Evolutionary conservation across 1,140 invertebrate genomes (phyloP), one percentile per base, ranked within the genome.

Genomic region (Calliphora vicina): DNA sequence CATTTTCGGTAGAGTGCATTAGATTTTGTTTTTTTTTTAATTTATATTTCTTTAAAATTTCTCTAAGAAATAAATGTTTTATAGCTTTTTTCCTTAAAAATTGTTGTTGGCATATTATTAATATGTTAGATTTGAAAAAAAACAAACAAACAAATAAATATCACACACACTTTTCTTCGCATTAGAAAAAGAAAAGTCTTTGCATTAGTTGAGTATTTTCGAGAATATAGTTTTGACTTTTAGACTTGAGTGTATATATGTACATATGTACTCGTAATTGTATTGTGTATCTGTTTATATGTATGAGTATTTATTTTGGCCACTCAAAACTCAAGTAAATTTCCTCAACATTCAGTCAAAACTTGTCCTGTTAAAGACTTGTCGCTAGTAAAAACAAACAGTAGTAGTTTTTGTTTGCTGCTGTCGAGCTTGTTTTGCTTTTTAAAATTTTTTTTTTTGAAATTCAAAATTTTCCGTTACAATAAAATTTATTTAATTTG

Each of bases 291-390:
- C 6, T 2, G 35, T 35, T 35, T 1, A 8, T 74, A 17, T 74
- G 72, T 74, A n/a, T 29, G 1, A 15, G 71, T 73, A 15, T 26
- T 25, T 73, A 15, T 74, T 74, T n/a, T 26, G 72, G 72, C 29
- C 74, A 78, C 74, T 78, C 74, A 78, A 78, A 78, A 78, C 42
- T 78, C 74, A 78, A 78, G 74, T 45, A 42, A 43, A 23, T 78
- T 78, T 78, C 20, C n/a, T 43, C n/a, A 35, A 78, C 35, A 78
- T 43, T 78, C 74, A 78, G 35, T 78, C 74, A 78, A 78, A 78
- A 78, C 17, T 78, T 78, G 74, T 78, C 74, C 74, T 78, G 74
- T 78, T 78, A 43, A 23, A 78, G n/a, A 78, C 74, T 78, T 78
- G 74, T 78, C 74, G 61, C 9, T 67, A 23, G 61, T 23, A 67